Evolutionary conservation across 2,888 invertebrate genomes (phyloP).

Genomic region (Lithophane socia): DNA sequence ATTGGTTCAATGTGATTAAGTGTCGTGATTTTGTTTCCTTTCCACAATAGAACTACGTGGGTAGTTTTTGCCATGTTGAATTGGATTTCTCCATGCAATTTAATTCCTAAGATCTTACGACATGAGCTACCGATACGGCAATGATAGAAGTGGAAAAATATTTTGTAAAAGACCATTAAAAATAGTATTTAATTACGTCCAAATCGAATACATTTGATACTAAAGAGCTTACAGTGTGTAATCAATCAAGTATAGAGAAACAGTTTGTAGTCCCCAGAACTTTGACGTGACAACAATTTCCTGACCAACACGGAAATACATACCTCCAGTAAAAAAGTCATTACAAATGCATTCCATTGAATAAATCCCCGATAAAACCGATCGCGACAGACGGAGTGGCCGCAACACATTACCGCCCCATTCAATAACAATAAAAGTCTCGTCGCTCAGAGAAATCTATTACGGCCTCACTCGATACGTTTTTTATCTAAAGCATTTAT

Average conservation of each 20-base stretch:
- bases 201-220: background rate
- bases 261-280: too few species aligned
- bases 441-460: conserved; percentile 59
- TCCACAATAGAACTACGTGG: conserved; percentile 22
- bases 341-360: conserved; percentile 48
- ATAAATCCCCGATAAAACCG: conserved; percentile 44
- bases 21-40: conserved; percentile 55
- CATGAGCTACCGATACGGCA: background rate
- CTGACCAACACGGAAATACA: conserved; percentile 22
- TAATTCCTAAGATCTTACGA: conserved; percentile 8
- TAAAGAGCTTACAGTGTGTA: background rate
- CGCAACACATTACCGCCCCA: conserved; percentile 55
- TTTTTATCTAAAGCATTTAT: conserved; percentile 72
- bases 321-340: conserved; percentile 40
- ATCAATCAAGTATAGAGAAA: conserved; percentile 2
- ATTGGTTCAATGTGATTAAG: conserved; percentile 66
- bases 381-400: conserved; percentile 52
- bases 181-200: background rate
- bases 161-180: background rate
- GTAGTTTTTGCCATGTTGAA: conserved; percentile 33
- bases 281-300: conserved; percentile 18
- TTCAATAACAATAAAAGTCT: conserved; percentile 65
- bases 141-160: background rate
- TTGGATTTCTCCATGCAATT: conserved; percentile 42
- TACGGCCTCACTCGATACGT: conserved; percentile 53